Evolutionary conservation across 2,797 vertebrate genomes (phyloP).

Genomic region (Sebastes miniatus): DNA sequence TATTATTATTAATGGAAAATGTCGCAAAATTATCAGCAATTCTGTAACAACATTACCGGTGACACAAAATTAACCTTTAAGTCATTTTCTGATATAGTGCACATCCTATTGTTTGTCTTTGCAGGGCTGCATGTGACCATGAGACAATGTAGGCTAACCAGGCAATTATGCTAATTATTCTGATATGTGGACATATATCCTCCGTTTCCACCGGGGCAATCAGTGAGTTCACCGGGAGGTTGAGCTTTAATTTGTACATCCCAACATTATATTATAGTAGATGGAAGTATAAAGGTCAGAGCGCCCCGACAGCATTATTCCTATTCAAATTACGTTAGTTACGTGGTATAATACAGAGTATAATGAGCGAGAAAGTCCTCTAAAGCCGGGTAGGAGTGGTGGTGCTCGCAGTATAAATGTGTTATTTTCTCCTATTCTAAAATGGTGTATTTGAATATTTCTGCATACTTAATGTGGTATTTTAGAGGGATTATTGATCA

Average conservation of each 20-base stretch:
- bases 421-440: too few species aligned
- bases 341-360: too few species aligned
- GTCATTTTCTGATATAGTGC: neutral
- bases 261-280: neutral
- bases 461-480: too few species aligned
- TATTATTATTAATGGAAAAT: neutral
- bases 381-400: too few species aligned
- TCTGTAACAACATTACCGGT: neutral
- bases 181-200: neutral
- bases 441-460: too few species aligned
- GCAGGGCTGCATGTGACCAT: neutral
- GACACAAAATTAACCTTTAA: neutral
- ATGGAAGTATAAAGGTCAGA: slow-evolving; percentile 12
- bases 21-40: neutral
- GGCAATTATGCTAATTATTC: neutral
- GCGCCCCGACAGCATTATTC: neutral
- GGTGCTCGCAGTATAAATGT: too few species aligned
- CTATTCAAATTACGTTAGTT: neutral
- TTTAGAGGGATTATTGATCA: too few species aligned
- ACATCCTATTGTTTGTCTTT: neutral
- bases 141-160: neutral
- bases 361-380: too few species aligned
- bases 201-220: neutral
- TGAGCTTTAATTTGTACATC: neutral
- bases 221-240: neutral